Conservation (phyloP, 2,113 vertebrate genomes). For the Procavia capensis region DNA sequence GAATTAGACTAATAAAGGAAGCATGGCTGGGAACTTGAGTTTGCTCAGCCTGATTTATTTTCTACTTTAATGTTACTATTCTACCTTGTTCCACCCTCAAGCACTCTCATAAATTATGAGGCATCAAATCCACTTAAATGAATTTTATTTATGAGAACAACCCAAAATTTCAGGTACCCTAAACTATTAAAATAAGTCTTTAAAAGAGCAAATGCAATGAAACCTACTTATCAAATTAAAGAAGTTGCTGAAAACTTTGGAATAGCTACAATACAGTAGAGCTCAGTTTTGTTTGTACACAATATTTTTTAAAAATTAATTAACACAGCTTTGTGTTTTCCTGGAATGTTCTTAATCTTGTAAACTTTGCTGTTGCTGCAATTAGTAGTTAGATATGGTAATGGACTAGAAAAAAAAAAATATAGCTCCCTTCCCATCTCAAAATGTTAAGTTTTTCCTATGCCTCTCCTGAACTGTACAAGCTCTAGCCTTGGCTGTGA, state of each 20-base stretch:
- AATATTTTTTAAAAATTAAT: slow-evolving; percentile 2
- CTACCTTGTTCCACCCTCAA: background rate
- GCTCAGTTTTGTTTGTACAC: background rate
- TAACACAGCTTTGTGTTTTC: background rate
- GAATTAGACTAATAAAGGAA: slow-evolving; percentile 1
- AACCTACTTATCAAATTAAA: slow-evolving; percentile 7
- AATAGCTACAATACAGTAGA: background rate
- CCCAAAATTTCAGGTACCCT: background rate
- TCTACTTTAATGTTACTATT: background rate
- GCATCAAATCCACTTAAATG: slow-evolving; percentile 11
- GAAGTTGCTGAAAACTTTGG: background rate
- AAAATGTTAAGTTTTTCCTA: background rate
- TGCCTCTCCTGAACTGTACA: background rate
- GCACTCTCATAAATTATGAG: background rate
- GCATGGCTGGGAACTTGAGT: background rate
- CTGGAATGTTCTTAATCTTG: slow-evolving; percentile 31
- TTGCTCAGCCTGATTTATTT: slow-evolving; percentile 4
- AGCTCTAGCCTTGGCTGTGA: background rate
- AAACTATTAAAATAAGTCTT: background rate
- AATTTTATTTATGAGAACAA: slow-evolving; percentile 21
- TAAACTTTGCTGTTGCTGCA: background rate
- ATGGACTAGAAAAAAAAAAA: background rate
- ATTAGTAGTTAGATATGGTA: background rate
- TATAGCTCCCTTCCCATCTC: background rate
- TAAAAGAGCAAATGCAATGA: slow-evolving; percentile 27